A percentile compares a stretch with the other conserved stretches of the same genome.
Conservation (phyloP, 2,888 invertebrate species). For the Eurytoma adleriae region DNA sequence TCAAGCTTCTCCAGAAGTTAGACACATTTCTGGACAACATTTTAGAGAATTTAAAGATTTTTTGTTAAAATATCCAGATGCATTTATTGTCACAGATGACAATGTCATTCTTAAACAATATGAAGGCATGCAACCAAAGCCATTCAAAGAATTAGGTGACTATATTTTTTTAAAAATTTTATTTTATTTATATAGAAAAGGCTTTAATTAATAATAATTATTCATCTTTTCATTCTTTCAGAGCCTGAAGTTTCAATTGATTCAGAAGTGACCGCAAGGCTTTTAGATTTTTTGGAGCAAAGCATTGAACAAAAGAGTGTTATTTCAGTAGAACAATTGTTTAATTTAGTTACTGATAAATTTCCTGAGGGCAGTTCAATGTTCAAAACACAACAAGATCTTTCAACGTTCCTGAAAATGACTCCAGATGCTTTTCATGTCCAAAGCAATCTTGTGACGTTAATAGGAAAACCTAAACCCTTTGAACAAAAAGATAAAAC, state of each 20-base stretch:
- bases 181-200: constrained; percentile 50
- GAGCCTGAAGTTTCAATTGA: constrained; percentile 84
- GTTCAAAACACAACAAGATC: constrained; percentile 93
- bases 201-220: background rate
- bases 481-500: constrained; percentile 51
- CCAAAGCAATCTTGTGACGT: constrained; percentile 92
- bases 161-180: background rate
- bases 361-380: constrained; percentile 89
- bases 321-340: constrained; percentile 90
- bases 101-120: constrained; percentile 87
- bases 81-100: constrained; percentile 89
- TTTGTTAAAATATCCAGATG: constrained; percentile 88
- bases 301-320: constrained; percentile 90
- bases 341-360: constrained; percentile 86
- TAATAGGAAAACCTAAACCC: constrained; percentile 85
- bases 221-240: constrained; percentile 65
- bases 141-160: constrained; percentile 80
- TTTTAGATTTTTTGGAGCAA: constrained; percentile 89
- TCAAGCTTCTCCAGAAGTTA: constrained; percentile 97
- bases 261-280: constrained; percentile 88
- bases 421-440: constrained; percentile 97
- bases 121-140: constrained; percentile 82
- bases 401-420: constrained; percentile 93
- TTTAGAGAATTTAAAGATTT: constrained; percentile 96
- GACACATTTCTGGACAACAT: constrained; percentile 96